Evolutionary conservation across 2,797 vertebrate genomes (phyloP).

Genomic region (Furcifer pardalis): DNA sequence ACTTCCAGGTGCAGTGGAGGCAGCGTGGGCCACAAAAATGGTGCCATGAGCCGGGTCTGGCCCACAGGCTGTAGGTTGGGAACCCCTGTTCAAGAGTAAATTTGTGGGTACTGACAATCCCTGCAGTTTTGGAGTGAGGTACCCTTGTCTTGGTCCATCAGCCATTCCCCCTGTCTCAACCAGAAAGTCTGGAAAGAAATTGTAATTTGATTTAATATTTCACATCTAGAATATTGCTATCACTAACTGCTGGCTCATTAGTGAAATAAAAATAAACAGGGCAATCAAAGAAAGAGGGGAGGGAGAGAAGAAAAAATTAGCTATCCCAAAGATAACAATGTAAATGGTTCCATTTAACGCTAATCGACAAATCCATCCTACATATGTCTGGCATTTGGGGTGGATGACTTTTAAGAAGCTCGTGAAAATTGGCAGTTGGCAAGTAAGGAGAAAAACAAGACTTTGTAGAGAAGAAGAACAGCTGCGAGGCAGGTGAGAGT

Average conservation of each 20-base stretch:
- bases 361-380: constrained; percentile 28
- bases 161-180: no score
- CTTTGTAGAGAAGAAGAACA: constrained; percentile 37
- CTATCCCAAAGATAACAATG: constrained; percentile 63
- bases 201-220: background rate
- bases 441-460: constrained; percentile 9
- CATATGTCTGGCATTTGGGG: constrained; percentile 56
- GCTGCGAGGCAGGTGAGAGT: constrained; percentile 61
- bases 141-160: no score
- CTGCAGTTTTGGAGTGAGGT: no score
- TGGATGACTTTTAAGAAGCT: constrained; percentile 44
- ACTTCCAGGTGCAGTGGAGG: no score
- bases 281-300: constrained; percentile 42
- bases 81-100: no score
- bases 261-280: constrained; percentile 52
- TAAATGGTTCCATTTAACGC: constrained; percentile 34
- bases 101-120: no score
- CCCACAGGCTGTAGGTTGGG: no score
- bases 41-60: no score
- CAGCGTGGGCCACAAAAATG: no score
- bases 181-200: background rate
- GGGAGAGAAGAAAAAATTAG: constrained; percentile 50
- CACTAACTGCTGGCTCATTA: background rate
- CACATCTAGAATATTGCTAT: background rate
- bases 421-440: constrained; percentile 13